phyloP scores from a whole-genome alignment of 1,140 invertebrate species.

The Tetragonula clypearis region DNA sequence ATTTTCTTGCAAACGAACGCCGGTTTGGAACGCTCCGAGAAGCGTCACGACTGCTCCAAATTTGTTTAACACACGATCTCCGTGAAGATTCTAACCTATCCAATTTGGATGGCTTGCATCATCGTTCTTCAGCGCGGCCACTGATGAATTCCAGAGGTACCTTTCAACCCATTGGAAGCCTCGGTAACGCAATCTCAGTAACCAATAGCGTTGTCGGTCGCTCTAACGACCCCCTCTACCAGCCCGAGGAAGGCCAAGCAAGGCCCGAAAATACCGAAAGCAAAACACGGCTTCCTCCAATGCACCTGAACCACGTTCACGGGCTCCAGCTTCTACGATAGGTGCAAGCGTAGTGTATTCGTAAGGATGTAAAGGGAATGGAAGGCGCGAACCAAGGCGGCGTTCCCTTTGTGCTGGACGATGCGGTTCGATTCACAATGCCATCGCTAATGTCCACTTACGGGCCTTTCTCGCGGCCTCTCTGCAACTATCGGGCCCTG shows the following conservation, averaged over 20 bases:
- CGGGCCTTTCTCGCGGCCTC: slow-evolving; percentile 50
- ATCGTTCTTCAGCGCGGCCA: slow-evolving; percentile 20
- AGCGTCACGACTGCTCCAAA: not conserved
- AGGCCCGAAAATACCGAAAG: slow-evolving; percentile 63
- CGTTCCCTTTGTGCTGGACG: slow-evolving; percentile 65
- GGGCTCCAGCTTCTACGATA: not conserved
- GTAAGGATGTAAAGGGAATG: not conserved
- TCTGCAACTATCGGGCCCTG: slow-evolving; percentile 69
- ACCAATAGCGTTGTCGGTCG: slow-evolving; percentile 60
- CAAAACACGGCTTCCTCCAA: slow-evolving; percentile 55
- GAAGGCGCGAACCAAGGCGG: slow-evolving; percentile 33
- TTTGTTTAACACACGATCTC: not conserved
- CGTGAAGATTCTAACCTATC: not conserved
- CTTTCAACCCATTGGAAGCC: slow-evolving; percentile 34
- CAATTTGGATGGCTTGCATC: slow-evolving; percentile 21
- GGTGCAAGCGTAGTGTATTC: not conserved
- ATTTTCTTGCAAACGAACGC: not conserved
- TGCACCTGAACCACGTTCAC: slow-evolving; percentile 18
- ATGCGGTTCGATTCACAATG: slow-evolving; percentile 75
- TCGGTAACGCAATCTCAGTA: slow-evolving; percentile 60
- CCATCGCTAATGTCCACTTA: slow-evolving; percentile 78
- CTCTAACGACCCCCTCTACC: slow-evolving; percentile 1
- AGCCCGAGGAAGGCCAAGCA: slow-evolving; percentile 23
- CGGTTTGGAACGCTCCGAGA: not conserved
- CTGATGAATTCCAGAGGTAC: slow-evolving; percentile 46